phyloP scores from a whole-genome alignment of 2,888 invertebrate species.

The Drosophila tanythrix region DNA sequence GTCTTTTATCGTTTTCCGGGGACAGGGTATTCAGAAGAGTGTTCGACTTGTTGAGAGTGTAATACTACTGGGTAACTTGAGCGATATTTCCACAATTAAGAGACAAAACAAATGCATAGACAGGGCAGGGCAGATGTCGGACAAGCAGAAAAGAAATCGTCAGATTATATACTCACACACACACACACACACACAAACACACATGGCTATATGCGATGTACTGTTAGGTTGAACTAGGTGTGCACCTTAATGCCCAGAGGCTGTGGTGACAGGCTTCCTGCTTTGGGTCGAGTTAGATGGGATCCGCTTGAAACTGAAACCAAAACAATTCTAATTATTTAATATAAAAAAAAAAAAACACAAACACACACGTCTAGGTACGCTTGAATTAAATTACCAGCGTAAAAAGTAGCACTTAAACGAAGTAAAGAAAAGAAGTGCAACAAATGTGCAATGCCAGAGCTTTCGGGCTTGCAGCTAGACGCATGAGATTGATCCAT shows the following conservation, averaged over 20 bases:
- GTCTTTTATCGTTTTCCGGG: too few relatives aligned
- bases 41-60: conserved; percentile 1
- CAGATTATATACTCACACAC: conserved; percentile 2
- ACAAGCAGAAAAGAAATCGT: conserved; percentile 28
- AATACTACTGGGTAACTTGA: conserved; percentile 16
- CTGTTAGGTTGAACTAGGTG: conserved; percentile 55
- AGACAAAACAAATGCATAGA: conserved; percentile 31
- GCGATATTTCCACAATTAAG: conserved; percentile 23
- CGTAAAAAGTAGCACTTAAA: conserved; percentile 38
- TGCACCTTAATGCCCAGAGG: conserved; percentile 42
- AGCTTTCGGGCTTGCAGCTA: conserved; percentile 37
- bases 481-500: conserved; percentile 48
- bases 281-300: conserved; percentile 50
- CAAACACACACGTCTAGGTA: conserved; percentile 43
- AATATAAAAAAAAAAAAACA: conserved; percentile 34
- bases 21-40: conserved; percentile 4
- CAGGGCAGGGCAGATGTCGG: conserved; percentile 15
- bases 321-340: conserved; percentile 80
- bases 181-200: background rate
- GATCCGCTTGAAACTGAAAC: conserved; percentile 62
- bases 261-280: conserved; percentile 75
- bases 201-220: conserved; percentile 38
- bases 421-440: conserved; percentile 57
- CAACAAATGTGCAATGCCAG: conserved; percentile 56
- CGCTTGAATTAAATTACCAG: conserved; percentile 78